Evolutionary conservation across 2,888 invertebrate species (phyloP), one percentile per base, ranked within the genome.

Genomic region (Orthosia gothica): DNA sequence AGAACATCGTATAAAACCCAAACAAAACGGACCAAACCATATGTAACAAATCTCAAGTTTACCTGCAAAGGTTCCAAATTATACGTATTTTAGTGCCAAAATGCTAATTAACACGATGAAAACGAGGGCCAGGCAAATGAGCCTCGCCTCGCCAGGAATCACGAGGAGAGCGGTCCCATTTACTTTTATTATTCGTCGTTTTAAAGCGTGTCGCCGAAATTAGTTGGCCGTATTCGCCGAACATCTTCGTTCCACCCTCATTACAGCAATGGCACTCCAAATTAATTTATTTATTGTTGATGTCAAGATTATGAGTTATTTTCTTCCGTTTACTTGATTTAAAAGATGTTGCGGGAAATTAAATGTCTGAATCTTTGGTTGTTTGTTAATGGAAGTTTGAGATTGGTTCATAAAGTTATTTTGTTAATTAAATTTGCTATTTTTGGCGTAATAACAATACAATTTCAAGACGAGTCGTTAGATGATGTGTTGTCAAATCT

Each of bases 121-220:
- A 93, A 94, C 91, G 93, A 91, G 90, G 92, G 89, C 89, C 91
- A 91, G 93, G 92, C 89, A 95, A 95, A 94, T 93, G 94, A 95
- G 94, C 91, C 90, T 89, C 91, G 82, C 85, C 87, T 89, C 94
- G 95, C 95, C 95, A 95, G 94, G 94, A 94, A 92, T 93, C 95
- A 94, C 93, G 94, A 93, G 93, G 92, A 94, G 94, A 92, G 92
- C 91, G 94, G 93, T 93, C 86, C 94, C 94, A 95, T 96, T 95
- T 93, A 95, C 96, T 96, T 96, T 96, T 96, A 96, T 96, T 95
- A 95, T 95, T 93, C 92, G 91, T 92, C 94, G 93, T 95, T 96
- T 95, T 94, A 94, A 94, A 95, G 92, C 93, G 93, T 93, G 94
- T 93, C 94, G 93, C 92, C 95, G 94, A 95, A 96, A 96, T 96